phyloP scores from a whole-genome alignment of 2,888 invertebrate species.

The Entomobrya proxima region DNA sequence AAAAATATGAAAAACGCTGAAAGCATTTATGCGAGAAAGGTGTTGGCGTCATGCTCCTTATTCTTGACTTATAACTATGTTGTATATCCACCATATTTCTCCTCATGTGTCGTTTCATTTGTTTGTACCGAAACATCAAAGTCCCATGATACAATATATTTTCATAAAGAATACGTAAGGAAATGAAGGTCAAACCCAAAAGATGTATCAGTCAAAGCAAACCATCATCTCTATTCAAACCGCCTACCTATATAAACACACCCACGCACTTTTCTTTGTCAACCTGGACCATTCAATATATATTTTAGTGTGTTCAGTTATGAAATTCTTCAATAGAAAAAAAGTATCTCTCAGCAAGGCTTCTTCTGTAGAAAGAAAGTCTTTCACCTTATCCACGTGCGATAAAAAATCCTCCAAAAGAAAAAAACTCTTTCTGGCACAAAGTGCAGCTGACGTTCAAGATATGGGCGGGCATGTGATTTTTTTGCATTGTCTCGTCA shows the following conservation, averaged over 20 bases:
- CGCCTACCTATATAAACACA: no score
- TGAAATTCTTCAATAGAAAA: background rate
- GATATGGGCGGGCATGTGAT: background rate
- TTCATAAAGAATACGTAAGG: background rate
- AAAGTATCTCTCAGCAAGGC: background rate
- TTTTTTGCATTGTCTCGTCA: constrained; percentile 16
- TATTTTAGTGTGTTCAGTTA: no score
- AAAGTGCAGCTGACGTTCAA: constrained; percentile 16
- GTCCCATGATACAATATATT: background rate
- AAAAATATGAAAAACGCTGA: no score
- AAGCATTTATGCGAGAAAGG: no score
- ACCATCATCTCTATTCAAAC: no score
- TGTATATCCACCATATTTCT: no score
- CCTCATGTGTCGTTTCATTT: no score
- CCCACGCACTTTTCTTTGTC: no score
- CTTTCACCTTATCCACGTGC: background rate
- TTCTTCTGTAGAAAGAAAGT: background rate
- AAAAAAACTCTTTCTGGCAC: constrained; percentile 13
- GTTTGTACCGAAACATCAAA: no score
- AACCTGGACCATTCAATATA: no score
- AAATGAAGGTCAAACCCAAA: background rate
- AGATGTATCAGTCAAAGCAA: background rate
- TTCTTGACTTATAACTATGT: no score
- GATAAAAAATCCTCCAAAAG: background rate
- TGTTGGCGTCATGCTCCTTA: no score